These are phyloP conservation scores for Agrypnia vestita DNA, from an alignment of 1,140 invertebrate genomes.

Conservation along the genomic window DNA sequence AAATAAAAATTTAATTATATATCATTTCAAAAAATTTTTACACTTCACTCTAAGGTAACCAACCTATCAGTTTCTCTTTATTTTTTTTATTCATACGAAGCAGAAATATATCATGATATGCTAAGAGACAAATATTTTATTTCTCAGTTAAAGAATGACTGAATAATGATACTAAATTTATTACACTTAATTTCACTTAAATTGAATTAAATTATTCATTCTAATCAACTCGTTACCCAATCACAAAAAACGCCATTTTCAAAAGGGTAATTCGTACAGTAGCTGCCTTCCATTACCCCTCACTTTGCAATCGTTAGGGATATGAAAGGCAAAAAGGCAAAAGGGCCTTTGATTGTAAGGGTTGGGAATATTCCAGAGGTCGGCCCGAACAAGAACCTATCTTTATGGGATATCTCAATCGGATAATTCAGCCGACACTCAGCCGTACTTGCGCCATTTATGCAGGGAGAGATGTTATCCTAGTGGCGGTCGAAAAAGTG, in stretches of 20 bases:
- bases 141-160: too few relatives aligned
- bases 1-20: too few relatives aligned
- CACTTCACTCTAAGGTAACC: too few relatives aligned
- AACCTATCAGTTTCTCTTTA: background rate
- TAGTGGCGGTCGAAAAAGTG: constrained; percentile 48
- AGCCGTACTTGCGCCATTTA: constrained; percentile 58
- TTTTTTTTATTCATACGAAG: too few relatives aligned
- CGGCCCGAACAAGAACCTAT: constrained; percentile 47
- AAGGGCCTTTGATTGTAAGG: constrained; percentile 8
- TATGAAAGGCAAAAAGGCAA: constrained; percentile 3
- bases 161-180: too few relatives aligned
- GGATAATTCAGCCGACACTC: constrained; percentile 39
- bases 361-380: background rate
- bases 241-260: constrained; percentile 17
- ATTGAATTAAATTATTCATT: too few relatives aligned
- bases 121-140: too few relatives aligned
- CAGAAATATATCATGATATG: background rate
- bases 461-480: constrained; percentile 55
- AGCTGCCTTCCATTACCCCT: background rate
- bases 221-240: background rate
- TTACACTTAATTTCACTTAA: too few relatives aligned
- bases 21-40: too few relatives aligned
- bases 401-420: constrained; percentile 59
- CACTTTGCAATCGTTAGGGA: background rate
- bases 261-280: background rate